Conservation (phyloP, 2,888 invertebrate species). For the Eudasyphora cyanicolor region DNA sequence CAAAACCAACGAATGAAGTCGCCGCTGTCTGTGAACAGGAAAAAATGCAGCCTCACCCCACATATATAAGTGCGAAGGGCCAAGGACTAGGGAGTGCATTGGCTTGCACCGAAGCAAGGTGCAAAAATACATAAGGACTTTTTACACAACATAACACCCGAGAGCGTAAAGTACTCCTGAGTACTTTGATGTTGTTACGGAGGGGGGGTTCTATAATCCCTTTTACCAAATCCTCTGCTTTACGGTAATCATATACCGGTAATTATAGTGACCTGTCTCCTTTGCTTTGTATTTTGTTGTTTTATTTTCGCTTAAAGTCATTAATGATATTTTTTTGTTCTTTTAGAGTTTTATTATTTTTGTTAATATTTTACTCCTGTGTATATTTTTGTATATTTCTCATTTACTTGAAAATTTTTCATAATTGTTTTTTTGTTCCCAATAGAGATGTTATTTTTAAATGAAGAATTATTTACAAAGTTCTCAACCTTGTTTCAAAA, state of each 20-base stretch:
- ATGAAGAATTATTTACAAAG: no score
- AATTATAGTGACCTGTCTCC: conserved; percentile 3
- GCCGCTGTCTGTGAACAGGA: neutral
- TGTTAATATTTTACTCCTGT: conserved; percentile 10
- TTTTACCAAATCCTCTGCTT: conserved; percentile 49
- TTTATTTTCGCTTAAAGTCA: conserved; percentile 39
- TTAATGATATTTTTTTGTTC: conserved; percentile 10
- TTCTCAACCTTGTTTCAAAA: no score
- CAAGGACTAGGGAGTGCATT: neutral
- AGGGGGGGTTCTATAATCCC: no score
- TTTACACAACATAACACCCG: conserved; percentile 21
- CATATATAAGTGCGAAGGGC: no score
- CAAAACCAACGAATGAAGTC: neutral
- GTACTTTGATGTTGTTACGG: conserved; percentile 14
- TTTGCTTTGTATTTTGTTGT: neutral
- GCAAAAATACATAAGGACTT: conserved; percentile 50
- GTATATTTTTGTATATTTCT: neutral
- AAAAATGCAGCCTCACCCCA: neutral
- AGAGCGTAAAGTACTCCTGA: neutral
- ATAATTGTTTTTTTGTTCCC: no score
- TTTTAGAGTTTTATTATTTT: neutral
- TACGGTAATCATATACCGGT: conserved; percentile 44
- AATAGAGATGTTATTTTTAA: no score
- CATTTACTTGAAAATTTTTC: neutral
- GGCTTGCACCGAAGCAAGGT: conserved; percentile 26